Evolutionary conservation across 30 jellyfish, hydroid and myxozoan genomes (phyloP).

Genomic region (Sanderia malayensis): DNA sequence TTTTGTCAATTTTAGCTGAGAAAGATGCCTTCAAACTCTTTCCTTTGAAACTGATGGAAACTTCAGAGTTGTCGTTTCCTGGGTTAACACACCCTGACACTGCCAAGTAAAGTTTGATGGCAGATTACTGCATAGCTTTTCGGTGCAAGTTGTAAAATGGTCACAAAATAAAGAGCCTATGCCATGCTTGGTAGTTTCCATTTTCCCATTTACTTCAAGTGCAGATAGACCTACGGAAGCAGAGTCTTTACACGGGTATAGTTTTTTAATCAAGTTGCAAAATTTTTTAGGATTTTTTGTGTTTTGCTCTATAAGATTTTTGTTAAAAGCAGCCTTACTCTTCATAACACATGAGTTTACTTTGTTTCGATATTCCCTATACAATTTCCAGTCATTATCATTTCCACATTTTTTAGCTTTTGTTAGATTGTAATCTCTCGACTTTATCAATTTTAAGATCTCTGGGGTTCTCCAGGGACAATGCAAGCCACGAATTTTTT

Average conservation of each 20-base stretch:
- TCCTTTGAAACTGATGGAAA: constrained; percentile 28
- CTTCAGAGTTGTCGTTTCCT: constrained; percentile 7
- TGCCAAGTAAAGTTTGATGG: constrained; percentile 28
- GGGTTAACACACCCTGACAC: constrained; percentile 22
- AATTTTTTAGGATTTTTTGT: constrained; percentile 16
- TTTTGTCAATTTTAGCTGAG: constrained; percentile 27
- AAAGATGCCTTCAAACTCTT: constrained; percentile 8
- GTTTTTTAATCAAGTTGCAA: constrained; percentile 23
- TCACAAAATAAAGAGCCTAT: constrained; percentile 46
- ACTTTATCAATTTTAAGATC: background rate
- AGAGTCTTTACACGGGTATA: constrained; percentile 29
- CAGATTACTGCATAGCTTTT: constrained; percentile 24
- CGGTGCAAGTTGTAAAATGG: constrained; percentile 37
- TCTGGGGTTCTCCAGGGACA: constrained; percentile 54
- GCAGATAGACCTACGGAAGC: constrained; percentile 17
- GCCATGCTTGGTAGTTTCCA: constrained; percentile 41
- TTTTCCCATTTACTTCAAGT: constrained; percentile 38
- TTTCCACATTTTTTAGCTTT: constrained; percentile 3
- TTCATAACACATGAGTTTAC: constrained; percentile 25
- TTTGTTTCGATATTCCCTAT: constrained; percentile 17
- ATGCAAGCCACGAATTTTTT: constrained; percentile 43
- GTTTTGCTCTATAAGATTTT: constrained; percentile 31
- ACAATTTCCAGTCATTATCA: constrained; percentile 9
- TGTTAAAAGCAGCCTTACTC: constrained; percentile 35
- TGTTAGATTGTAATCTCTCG: constrained; percentile 7